A percentile compares a stretch with the other conserved stretches of the same genome.
phyloP scores from a whole-genome alignment of 2,113 vertebrate genomes.

The Sphyrna mokarran region DNA sequence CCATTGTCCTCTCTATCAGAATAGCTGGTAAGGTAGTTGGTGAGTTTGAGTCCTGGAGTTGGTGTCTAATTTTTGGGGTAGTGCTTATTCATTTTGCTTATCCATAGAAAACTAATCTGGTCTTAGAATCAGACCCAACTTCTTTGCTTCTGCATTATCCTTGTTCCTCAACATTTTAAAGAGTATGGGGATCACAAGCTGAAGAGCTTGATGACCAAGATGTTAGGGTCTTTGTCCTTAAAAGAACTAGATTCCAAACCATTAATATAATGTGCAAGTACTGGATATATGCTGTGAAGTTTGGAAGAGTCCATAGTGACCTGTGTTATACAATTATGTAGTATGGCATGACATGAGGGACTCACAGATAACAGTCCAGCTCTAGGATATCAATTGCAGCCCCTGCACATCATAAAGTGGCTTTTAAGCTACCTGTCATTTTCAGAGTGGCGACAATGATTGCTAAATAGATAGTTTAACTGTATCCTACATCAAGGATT shows the following conservation, averaged over 20 bases:
- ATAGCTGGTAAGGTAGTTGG: neutral
- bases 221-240: neutral
- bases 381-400: neutral
- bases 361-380: neutral
- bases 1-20: neutral
- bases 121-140: neutral
- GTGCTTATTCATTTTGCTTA: neutral
- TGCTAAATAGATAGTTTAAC: neutral
- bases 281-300: neutral
- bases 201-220: neutral
- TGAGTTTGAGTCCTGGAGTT: neutral
- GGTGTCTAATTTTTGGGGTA: too few relatives aligned
- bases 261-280: neutral
- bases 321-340: neutral
- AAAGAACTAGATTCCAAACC: neutral
- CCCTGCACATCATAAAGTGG: neutral
- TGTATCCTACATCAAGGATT: neutral
- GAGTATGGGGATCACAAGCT: neutral
- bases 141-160: neutral
- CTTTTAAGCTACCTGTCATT: neutral
- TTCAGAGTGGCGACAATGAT: neutral
- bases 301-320: neutral
- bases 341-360: neutral
- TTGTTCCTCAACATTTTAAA: neutral
- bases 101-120: neutral